Base-by-base conservation (phyloP, 2,888 invertebrate genomes). In the Halictus ligatus region DNA sequence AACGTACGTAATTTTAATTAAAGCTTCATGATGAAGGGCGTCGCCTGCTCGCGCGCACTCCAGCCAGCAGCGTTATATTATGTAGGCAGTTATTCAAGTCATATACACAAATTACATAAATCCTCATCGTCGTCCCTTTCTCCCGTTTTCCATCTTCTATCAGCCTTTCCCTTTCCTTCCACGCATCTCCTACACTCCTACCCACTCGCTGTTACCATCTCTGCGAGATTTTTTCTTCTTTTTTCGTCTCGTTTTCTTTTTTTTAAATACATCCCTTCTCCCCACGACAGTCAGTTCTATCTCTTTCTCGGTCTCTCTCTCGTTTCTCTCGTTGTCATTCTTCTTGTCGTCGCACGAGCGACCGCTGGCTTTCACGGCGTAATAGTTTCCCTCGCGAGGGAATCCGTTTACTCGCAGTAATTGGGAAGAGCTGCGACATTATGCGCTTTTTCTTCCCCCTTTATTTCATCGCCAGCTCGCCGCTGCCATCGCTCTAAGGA, bases 1-100 rank as follows among this genome's bases (percentile, higher is more conserved):
- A 94, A 94, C 91, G 92, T 93, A 93, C 93, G 94, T 95, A 94
- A 95, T 94, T 95, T 95, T 95, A 95, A 95, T 95, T 94, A 94
- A 95, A 95, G 92, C 93, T 89, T 89, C 91, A 92, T 90, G 92
- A 92, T 90, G 92, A 91, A 94, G 90, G 90, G 93, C 92, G 92
- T 90, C 88, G 90, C 87, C 89, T 88, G 87, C 90, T 88, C 87
- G 81, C 83, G 89, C 88, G 88, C 85, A 86, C 88, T 86, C 87
- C 87, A 87, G 84, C 88, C 88, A 90, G 81, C 89, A 83, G 75
- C 88, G 89, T 91, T 92, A 91, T 93, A 93, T 94, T 94, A 93
- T 92, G 92, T 91, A 92, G 92, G 92, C 90, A 94, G 93, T 94
- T 94, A 94, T 94, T 93, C 93, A 92, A 93, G 92, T 93, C 91